Evolutionary conservation across 2,797 vertebrate genomes (phyloP).

Genomic region (Hydrocynus forskahlii): DNA sequence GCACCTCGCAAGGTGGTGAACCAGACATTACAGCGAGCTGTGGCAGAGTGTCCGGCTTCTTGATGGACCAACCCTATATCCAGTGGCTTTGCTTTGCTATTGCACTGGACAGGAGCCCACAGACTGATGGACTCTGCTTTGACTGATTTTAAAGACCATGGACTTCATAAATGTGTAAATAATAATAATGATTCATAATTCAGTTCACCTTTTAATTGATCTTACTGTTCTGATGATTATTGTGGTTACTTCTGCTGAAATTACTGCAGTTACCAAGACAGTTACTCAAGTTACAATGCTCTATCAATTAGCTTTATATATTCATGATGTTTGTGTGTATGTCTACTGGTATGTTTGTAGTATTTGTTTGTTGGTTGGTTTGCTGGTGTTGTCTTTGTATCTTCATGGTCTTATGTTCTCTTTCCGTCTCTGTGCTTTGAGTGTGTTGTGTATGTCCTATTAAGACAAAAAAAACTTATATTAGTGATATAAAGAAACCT

Average conservation of each 20-base stretch:
- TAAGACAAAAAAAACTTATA: conserved; percentile 42
- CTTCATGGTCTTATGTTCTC: conserved; percentile 56
- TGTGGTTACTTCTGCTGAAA: conserved; percentile 60
- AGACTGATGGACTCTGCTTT: conserved; percentile 51
- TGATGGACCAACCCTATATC: conserved; percentile 13
- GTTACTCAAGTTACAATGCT: conserved; percentile 60
- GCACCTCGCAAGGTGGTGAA: too few species aligned
- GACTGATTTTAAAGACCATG: conserved; percentile 54
- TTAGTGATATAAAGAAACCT: conserved; percentile 13
- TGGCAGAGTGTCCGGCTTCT: too few species aligned
- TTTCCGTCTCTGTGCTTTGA: conserved; percentile 61
- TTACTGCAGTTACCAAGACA: conserved; percentile 57
- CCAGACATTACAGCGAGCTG: too few species aligned
- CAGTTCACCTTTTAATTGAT: conserved; percentile 63
- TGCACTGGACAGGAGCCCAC: conserved; percentile 33
- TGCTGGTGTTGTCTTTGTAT: conserved; percentile 56
- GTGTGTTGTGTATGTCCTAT: conserved; percentile 61
- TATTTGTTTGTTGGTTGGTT: conserved; percentile 49
- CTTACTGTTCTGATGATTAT: conserved; percentile 63
- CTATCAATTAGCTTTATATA: conserved; percentile 64
- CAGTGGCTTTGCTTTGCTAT: conserved; percentile 34
- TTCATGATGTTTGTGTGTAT: conserved; percentile 57
- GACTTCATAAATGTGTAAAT: conserved; percentile 43
- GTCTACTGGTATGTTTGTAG: conserved; percentile 50
- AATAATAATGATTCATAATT: conserved; percentile 47